These are phyloP conservation scores for Teinopalpus imperialis DNA, from an alignment of 2,888 invertebrate genomes.

Conservation along the genomic window DNA sequence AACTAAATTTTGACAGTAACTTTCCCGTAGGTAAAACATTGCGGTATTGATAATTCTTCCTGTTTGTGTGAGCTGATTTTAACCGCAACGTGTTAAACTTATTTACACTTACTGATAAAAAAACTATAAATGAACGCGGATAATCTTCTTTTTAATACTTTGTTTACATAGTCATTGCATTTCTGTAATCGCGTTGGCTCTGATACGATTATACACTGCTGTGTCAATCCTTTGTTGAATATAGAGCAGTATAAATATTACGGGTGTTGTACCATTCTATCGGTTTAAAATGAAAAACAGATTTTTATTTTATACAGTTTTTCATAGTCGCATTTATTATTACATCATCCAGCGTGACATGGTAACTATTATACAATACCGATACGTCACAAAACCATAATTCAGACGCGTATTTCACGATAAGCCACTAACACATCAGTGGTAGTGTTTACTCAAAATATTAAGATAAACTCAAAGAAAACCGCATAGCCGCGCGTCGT, in stretches of 20 bases:
- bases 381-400: slow-evolving; percentile 18
- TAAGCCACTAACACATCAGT: slow-evolving; percentile 30
- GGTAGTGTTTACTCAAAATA: slow-evolving; percentile 37
- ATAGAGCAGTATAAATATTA: background rate
- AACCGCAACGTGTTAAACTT: background rate
- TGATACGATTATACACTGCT: slow-evolving; percentile 1
- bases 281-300: no score
- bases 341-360: slow-evolving; percentile 10
- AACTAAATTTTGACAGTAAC: slow-evolving; percentile 10
- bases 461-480: slow-evolving; percentile 40
- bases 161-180: slow-evolving; percentile 4
- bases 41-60: background rate
- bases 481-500: slow-evolving; percentile 37
- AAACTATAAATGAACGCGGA: background rate
- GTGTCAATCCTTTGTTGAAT: background rate
- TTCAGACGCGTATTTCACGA: slow-evolving; percentile 37
- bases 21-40: background rate
- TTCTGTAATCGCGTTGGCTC: slow-evolving; percentile 16
- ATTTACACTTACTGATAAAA: no score
- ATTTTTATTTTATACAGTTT: no score
- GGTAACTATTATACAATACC: slow-evolving; percentile 4
- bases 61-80: background rate
- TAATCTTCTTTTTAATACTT: slow-evolving; percentile 17
- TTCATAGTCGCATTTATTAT: no score
- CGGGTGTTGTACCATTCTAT: no score